Conservation (phyloP, 2,888 invertebrate species). For the Eupsilia transversa region DNA sequence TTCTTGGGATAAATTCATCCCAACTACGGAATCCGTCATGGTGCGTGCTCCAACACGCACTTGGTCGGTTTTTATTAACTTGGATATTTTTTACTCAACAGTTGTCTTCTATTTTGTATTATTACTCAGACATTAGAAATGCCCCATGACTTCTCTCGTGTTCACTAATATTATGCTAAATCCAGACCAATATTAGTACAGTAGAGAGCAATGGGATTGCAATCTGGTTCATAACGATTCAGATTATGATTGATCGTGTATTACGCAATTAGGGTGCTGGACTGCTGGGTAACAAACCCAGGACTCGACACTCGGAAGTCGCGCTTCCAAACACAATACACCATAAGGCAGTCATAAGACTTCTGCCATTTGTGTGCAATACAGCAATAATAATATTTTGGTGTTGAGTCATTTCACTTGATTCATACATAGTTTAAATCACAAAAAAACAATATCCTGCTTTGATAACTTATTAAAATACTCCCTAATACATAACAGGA, state of each 20-base stretch:
- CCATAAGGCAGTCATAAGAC: neutral
- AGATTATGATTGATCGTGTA: too few relatives aligned
- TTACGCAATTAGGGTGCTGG: too few relatives aligned
- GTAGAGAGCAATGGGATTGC: too few relatives aligned
- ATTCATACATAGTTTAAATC: conserved; percentile 39
- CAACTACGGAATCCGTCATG: too few relatives aligned
- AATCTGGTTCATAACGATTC: too few relatives aligned
- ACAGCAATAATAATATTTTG: neutral
- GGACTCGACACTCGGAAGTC: neutral
- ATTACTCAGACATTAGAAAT: neutral
- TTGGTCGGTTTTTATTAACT: too few relatives aligned
- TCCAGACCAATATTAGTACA: neutral
- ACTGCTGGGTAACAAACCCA: neutral
- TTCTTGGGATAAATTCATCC: too few relatives aligned
- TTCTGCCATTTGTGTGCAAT: neutral
- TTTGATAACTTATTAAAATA: conserved; percentile 21
- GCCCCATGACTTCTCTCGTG: neutral
- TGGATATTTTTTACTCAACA: too few relatives aligned
- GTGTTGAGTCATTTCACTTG: conserved; percentile 16
- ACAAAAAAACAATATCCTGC: conserved; percentile 23
- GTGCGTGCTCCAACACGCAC: too few relatives aligned
- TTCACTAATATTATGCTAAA: neutral
- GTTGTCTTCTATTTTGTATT: neutral
- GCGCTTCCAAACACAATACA: neutral
- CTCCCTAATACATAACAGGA: conserved; percentile 35